Evolutionary conservation across 2,888 invertebrate species (phyloP).

Genomic region (Oxystoma pomonae): DNA sequence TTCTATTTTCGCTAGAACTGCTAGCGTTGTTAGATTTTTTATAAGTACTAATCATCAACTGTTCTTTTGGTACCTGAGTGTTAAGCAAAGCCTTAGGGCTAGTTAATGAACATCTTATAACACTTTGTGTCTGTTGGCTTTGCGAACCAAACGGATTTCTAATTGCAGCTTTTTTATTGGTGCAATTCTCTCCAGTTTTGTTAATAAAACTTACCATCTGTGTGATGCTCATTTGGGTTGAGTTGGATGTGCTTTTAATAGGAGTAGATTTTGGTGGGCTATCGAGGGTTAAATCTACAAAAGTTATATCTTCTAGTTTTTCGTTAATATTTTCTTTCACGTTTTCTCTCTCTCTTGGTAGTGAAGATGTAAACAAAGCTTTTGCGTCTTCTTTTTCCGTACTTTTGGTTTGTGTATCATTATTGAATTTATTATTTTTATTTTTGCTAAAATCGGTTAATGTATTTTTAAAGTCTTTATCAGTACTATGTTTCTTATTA

Average conservation of each 20-base stretch:
- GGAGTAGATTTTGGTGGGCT: slow-evolving; percentile 1
- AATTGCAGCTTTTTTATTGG: neutral
- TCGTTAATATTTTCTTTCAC: neutral
- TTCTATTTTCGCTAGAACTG: no score
- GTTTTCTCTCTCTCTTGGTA: no score
- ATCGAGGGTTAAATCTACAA: slow-evolving; percentile 1
- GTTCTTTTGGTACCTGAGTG: neutral
- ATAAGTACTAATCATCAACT: neutral
- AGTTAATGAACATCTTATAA: no score
- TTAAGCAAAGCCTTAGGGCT: neutral
- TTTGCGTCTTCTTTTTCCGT: no score
- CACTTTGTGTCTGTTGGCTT: neutral
- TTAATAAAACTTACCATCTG: slow-evolving; percentile 44
- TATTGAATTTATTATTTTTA: no score
- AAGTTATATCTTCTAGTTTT: neutral
- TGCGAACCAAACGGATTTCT: neutral
- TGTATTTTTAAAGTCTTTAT: no score
- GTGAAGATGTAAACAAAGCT: no score
- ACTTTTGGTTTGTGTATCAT: no score
- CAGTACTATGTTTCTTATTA: no score
- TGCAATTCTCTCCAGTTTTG: slow-evolving; percentile 35
- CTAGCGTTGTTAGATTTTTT: neutral
- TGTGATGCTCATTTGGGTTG: slow-evolving; percentile 28
- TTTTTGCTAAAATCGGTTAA: no score
- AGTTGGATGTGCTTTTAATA: slow-evolving; percentile 2